Conservation (phyloP, 2,797 vertebrate species). For the Spinus pinus region DNA sequence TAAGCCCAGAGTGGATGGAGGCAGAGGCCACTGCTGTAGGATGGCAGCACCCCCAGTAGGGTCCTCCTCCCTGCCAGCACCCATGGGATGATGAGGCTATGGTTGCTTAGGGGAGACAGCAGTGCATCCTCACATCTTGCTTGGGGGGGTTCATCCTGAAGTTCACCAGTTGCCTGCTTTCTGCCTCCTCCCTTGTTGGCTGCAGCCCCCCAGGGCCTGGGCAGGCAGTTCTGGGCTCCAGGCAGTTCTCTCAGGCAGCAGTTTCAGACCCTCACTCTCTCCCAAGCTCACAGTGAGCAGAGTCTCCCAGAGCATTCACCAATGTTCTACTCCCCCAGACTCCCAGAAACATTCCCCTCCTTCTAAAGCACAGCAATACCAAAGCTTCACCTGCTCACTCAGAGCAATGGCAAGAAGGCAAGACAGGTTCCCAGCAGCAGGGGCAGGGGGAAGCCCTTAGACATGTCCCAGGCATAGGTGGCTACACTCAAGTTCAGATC, state of each 20-base stretch:
- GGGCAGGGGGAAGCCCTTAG: not conserved
- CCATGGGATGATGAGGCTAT: fast-evolving
- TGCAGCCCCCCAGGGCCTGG: not conserved
- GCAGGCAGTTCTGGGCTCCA: not conserved
- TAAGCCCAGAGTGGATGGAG: not conserved
- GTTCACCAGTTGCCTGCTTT: not conserved
- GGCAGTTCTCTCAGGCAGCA: not conserved
- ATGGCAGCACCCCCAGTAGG: not conserved
- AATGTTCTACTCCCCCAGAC: no score
- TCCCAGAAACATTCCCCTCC: not conserved
- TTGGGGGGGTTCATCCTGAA: not conserved
- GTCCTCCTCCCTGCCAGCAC: not conserved
- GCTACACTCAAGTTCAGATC: not conserved
- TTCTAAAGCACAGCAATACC: not conserved
- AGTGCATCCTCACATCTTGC: not conserved
- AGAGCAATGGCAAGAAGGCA: fast-evolving
- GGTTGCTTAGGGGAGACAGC: not conserved
- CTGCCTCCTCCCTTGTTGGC: not conserved
- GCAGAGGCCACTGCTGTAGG: not conserved
- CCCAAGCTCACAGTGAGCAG: not conserved
- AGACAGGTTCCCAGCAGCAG: not conserved
- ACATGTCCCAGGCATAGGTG: fast-evolving
- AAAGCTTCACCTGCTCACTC: not conserved
- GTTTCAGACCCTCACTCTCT: not conserved
- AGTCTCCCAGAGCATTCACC: not conserved